These are phyloP conservation scores for Leucopternis melanops DNA, from an alignment of 2,113 vertebrate species.

Conservation along the genomic window DNA sequence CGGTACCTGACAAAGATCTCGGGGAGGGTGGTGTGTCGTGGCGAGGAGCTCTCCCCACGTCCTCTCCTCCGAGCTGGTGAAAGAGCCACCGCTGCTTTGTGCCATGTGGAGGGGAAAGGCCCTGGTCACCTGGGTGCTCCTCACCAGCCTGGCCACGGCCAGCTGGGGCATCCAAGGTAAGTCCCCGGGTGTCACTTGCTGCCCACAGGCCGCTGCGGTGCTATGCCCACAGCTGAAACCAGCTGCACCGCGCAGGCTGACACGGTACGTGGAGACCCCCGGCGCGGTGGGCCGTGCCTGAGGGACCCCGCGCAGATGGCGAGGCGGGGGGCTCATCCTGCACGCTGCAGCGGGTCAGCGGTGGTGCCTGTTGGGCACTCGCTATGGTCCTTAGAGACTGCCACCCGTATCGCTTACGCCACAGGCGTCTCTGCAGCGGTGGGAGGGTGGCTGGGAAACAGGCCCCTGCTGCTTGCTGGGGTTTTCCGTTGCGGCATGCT, in stretches of 20 bases:
- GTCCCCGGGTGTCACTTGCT: rapidly evolving
- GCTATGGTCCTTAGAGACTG: rapidly evolving
- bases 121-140: background rate
- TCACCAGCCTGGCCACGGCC: background rate
- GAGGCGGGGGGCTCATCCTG: background rate
- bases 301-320: rapidly evolving
- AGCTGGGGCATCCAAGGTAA: background rate
- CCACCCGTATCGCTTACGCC: rapidly evolving
- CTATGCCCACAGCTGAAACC: background rate
- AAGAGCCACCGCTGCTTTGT: rapidly evolving
- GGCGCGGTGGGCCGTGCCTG: rapidly evolving
- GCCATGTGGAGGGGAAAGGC: background rate
- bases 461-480: rapidly evolving
- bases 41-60: background rate
- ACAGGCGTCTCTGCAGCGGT: rapidly evolving
- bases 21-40: rapidly evolving
- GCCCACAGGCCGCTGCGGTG: too few species aligned
- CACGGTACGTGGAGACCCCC: rapidly evolving
- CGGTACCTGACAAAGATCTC: background rate
- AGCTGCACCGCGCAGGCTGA: rapidly evolving
- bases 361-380: rapidly evolving
- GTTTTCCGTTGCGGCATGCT: rapidly evolving
- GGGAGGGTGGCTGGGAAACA: background rate
- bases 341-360: background rate
- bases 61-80: background rate